Base-by-base conservation (phyloP, 2,113 vertebrate species). In the Datnioides undecimradiatus region DNA sequence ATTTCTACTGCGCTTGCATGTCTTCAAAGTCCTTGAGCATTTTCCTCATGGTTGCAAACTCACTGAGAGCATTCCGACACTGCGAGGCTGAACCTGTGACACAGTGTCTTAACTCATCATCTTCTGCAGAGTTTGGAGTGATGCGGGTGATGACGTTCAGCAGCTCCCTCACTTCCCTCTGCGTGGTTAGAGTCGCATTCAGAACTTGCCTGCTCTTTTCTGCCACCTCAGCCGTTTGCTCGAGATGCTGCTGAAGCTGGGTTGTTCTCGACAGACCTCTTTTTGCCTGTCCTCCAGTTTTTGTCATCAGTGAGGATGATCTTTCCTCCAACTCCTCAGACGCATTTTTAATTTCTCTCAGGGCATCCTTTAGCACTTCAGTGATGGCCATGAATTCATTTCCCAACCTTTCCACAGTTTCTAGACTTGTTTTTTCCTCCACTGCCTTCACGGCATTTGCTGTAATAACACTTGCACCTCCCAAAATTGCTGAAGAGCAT, bases 401-500 rank as follows among this genome's bases (percentile, higher is more conserved):
- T 12, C 1, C 7, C 8, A 87, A 11, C 34, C 1, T 0, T 34
- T 67, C 34, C 8, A 63, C 41, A 0, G 0, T 54, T 29, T 21
- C 5, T 1, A 27, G 3, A 17, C n/a, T 49, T 1, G 0, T 1
- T 16, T 6, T 46, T n/a, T 83, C 2, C 6, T 1, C 3, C 14
- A 0, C 0, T 49, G 6, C 5, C 48, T 55, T 38, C 1, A 0
- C 2, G 21, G 3, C 0, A 45, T 52, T 27, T 23, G n/a, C 11
- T 3, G 1, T 2, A 1, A 78, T 1, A 23, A 34, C 5, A 62
- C 1, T 0, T 2, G 1, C 1, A 65, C 16, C 0, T 41, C 6
- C 21, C 0, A 6, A 1, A 0, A 74, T 1, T 34, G 0, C 29
- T 17, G 1, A 0, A 9, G 14, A 0, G 1, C 14, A 11, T 54